phyloP scores from a whole-genome alignment of 2,113 vertebrate genomes.

The Todiramphus saurophagus region DNA sequence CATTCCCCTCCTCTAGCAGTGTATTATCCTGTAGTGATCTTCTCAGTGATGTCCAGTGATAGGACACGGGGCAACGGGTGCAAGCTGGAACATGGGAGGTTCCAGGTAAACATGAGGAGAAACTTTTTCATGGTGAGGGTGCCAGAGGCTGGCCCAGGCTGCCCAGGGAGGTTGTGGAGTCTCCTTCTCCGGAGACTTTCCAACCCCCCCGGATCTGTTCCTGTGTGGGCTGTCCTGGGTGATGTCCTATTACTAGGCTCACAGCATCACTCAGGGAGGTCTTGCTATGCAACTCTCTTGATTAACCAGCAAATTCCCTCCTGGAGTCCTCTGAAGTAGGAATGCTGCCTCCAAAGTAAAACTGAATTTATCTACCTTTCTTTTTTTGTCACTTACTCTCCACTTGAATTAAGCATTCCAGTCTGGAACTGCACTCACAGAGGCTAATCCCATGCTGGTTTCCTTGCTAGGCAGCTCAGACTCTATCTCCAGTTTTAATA shows the following conservation, averaged over 20 bases:
- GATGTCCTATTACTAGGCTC: neutral
- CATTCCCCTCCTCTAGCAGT: too few relatives aligned
- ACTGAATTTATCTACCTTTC: conserved; percentile 19
- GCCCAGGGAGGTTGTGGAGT: too few relatives aligned
- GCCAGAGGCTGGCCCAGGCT: too few relatives aligned
- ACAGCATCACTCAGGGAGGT: neutral
- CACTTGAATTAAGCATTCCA: neutral
- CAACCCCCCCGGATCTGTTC: too few relatives aligned
- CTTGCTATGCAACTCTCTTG: neutral
- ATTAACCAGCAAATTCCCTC: conserved; percentile 42
- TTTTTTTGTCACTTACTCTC: conserved; percentile 7
- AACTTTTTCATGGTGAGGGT: too few relatives aligned
- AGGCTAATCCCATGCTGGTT: neutral
- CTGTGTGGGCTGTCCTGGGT: too few relatives aligned
- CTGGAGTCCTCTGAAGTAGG: neutral
- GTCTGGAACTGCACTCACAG: neutral
- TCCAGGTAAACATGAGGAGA: too few relatives aligned
- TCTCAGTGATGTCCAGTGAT: too few relatives aligned
- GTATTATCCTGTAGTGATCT: too few relatives aligned
- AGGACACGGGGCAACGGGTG: too few relatives aligned
- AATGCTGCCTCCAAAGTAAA: conserved; percentile 1
- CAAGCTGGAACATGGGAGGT: too few relatives aligned
- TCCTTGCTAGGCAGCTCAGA: neutral
- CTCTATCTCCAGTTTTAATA: conserved; percentile 1
- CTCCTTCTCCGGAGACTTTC: too few relatives aligned